These are phyloP conservation scores for Leptopterna dolabrata DNA, from an alignment of 2,888 invertebrate genomes.

Conservation along the genomic window DNA sequence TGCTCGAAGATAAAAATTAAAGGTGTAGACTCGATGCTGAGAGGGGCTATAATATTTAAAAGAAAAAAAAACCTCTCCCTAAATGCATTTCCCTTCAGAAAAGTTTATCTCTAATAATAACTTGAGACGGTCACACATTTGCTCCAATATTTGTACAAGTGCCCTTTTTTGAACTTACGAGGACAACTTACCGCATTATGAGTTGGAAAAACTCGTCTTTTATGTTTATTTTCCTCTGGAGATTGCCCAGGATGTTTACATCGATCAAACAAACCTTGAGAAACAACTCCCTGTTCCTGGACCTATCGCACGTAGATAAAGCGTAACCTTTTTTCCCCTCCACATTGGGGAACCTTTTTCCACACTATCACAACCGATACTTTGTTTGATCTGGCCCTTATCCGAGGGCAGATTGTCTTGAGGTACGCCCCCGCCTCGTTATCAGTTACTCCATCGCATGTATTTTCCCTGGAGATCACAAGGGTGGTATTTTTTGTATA, in stretches of 20 bases:
- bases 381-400: constrained; percentile 1
- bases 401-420: constrained; percentile 6
- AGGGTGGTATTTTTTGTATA: background rate
- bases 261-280: constrained; percentile 10
- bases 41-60: background rate
- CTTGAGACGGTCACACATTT: constrained; percentile 4
- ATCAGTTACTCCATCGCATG: background rate
- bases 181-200: background rate
- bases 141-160: constrained; percentile 36
- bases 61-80: background rate
- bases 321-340: constrained; percentile 1
- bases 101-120: constrained; percentile 32
- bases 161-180: background rate
- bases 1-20: background rate
- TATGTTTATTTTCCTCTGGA: background rate
- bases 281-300: constrained; percentile 21
- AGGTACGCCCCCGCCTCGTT: background rate
- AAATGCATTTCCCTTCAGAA: background rate
- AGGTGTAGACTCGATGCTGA: background rate
- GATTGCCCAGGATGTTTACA: constrained; percentile 40
- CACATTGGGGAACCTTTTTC: background rate
- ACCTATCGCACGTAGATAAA: constrained; percentile 45
- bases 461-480: background rate
- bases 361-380: constrained; percentile 29
- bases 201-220: background rate